Base-by-base conservation (phyloP, 53 echinoderm and acorn worm species). In the Crossaster papposus region DNA sequence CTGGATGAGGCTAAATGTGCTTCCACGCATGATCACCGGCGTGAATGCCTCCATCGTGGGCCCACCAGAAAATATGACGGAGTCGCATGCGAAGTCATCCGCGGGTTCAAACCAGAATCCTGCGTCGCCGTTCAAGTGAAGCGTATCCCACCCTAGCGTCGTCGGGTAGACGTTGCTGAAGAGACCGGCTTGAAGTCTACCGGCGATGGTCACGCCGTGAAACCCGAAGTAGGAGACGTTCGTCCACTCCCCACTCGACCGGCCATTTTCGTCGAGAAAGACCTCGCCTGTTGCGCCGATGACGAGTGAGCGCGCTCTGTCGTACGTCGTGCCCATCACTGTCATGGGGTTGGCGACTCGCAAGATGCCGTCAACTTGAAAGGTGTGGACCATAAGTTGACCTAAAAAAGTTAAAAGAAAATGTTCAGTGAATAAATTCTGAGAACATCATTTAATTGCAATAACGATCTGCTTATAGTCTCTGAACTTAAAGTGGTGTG, bases 81-180 rank as follows among this genome's bases (percentile, higher is more conserved):
- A 77, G 65, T 95, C 92, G 65, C 92, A 92, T 2, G 83, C 82
- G n/a, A 95, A 90, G 70, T 95, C 95, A 9, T 38, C 64, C 9
- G 82, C 92, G 6, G 90, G 77, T 54, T 92, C 83, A 23, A 95
- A 91, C 29, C 44, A 70, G 29, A 95, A 92, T 34, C 88, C 74
- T 18, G 83, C 92, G 78, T 54, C 90, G 58, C 79, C 89, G 30
- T 71, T 70, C 83, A 95, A 68, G 24, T 92, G 70, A 20, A 95
- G 79, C 51, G 50, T 77, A 31, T 95, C 91, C 85, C 88, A 86
- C 2, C 95, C 95, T 1, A 77, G 24, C 31, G 36, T 73, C 2
- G 63, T 35, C 0, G 86, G 90, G 74, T 85, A 90, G 38, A 90
- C 86, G 84, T 89, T 89, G 36, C 83, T 83, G 54, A 94, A 83